A percentile compares a stretch with the other conserved stretches of the same genome.
phyloP scores from a whole-genome alignment of 2,888 invertebrate genomes.

The Callyntrura guangdongensis region DNA sequence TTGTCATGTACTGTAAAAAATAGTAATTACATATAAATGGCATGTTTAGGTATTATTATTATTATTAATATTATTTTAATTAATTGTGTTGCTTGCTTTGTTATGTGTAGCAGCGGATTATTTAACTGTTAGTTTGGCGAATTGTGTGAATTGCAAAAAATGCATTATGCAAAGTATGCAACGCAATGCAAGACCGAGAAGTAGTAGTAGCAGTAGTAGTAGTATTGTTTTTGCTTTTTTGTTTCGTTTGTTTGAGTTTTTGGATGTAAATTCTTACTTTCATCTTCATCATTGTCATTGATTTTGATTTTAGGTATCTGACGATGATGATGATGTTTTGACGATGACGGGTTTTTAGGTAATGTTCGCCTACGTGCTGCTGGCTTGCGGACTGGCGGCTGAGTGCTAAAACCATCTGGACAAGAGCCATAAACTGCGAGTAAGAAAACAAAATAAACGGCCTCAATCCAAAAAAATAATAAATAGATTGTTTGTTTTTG shows the following conservation, averaged over 20 bases:
- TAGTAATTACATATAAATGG: neutral
- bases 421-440: constrained; percentile 83
- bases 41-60: neutral
- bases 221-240: constrained; percentile 26
- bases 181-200: constrained; percentile 65
- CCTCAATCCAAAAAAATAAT: constrained; percentile 81
- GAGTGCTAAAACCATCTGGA: constrained; percentile 84
- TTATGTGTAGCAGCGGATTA: constrained; percentile 49
- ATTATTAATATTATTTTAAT: constrained; percentile 24
- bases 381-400: constrained; percentile 83
- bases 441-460: constrained; percentile 81
- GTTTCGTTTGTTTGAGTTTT: constrained; percentile 23
- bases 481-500: constrained; percentile 32
- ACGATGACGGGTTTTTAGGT: constrained; percentile 84
- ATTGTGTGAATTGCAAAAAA: constrained; percentile 40
- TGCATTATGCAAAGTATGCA: constrained; percentile 17
- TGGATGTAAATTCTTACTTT: constrained; percentile 83
- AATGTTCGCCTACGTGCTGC: constrained; percentile 85
- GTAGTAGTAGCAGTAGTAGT: neutral
- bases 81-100: constrained; percentile 45
- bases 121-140: constrained; percentile 62
- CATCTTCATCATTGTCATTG: constrained; percentile 83
- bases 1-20: neutral
- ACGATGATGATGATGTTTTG: constrained; percentile 81
- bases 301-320: constrained; percentile 84